Evolutionary conservation across 2,888 invertebrate species (phyloP).

Genomic region (Zootermopsis nevadensis): DNA sequence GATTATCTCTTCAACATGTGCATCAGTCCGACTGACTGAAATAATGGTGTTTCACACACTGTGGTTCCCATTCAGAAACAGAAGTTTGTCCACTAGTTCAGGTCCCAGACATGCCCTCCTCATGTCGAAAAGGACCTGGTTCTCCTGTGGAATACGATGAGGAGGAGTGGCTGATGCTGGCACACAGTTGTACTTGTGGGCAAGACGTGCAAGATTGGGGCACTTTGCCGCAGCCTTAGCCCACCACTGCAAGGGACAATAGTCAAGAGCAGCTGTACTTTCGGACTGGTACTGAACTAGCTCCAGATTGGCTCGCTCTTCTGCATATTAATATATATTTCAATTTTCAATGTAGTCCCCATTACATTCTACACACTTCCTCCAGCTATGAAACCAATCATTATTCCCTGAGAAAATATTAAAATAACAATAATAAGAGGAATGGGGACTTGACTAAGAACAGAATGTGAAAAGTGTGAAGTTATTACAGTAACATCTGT

Average conservation of each 20-base stretch:
- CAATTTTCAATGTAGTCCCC: too few species aligned
- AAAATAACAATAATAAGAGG: too few species aligned
- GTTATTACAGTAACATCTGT: too few species aligned
- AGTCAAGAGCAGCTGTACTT: constrained; percentile 62
- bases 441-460: too few species aligned
- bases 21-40: too few species aligned
- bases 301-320: constrained; percentile 64
- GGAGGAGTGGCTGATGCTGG: constrained; percentile 64
- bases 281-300: constrained; percentile 65
- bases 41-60: constrained; percentile 20
- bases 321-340: constrained; percentile 56
- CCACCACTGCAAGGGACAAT: constrained; percentile 66
- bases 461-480: too few species aligned
- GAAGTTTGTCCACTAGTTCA: constrained; percentile 61
- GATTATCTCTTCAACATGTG: too few species aligned
- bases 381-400: too few species aligned
- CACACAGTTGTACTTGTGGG: constrained; percentile 63
- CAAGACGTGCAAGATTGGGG: constrained; percentile 62
- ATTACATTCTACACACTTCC: too few species aligned
- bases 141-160: constrained; percentile 61
- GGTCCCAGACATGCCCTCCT: constrained; percentile 62
- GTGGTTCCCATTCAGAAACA: constrained; percentile 61
- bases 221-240: constrained; percentile 60
- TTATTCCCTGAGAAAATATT: too few species aligned
- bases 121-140: constrained; percentile 61